phyloP scores from a whole-genome alignment of 2,888 invertebrate species.

The Drosophila conformis region DNA sequence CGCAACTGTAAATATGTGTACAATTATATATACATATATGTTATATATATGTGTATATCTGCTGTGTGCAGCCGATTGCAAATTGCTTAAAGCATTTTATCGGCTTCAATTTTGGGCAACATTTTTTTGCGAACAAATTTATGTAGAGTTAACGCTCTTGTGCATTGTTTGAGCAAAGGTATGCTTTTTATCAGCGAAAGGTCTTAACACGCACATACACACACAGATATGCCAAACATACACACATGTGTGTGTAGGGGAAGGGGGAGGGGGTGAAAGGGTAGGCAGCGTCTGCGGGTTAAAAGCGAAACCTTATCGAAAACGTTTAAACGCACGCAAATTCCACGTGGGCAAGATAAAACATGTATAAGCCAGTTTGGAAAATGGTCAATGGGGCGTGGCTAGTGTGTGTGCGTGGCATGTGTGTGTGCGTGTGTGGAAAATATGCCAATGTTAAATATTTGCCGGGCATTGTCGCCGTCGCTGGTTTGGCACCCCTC shows the following conservation, averaged over 20 bases:
- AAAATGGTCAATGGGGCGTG: constrained; percentile 51
- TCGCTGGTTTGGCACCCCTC: constrained; percentile 72
- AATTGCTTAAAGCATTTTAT: constrained; percentile 63
- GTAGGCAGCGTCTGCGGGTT: constrained; percentile 67
- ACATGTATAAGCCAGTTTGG: constrained; percentile 75
- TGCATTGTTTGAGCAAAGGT: constrained; percentile 69
- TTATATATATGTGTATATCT: constrained; percentile 1
- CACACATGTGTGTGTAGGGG: constrained; percentile 9
- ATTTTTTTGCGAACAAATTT: constrained; percentile 39
- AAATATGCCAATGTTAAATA: constrained; percentile 82
- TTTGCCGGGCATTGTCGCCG: constrained; percentile 69
- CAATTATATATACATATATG: neutral
- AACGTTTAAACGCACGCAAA: constrained; percentile 82
- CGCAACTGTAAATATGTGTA: neutral
- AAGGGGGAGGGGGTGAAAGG: constrained; percentile 1
- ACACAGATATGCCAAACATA: constrained; percentile 72
- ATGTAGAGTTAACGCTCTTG: constrained; percentile 52
- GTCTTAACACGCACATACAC: constrained; percentile 76
- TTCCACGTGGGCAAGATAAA: constrained; percentile 81
- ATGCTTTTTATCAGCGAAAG: constrained; percentile 78
- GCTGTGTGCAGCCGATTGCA: neutral
- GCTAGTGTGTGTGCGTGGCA: constrained; percentile 16
- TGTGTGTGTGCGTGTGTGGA: constrained; percentile 51
- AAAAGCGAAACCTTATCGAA: constrained; percentile 81
- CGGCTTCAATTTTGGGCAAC: constrained; percentile 41